Evolutionary conservation across 1,140 invertebrate genomes (phyloP).

Genomic region (Asbolus verrucosus): DNA sequence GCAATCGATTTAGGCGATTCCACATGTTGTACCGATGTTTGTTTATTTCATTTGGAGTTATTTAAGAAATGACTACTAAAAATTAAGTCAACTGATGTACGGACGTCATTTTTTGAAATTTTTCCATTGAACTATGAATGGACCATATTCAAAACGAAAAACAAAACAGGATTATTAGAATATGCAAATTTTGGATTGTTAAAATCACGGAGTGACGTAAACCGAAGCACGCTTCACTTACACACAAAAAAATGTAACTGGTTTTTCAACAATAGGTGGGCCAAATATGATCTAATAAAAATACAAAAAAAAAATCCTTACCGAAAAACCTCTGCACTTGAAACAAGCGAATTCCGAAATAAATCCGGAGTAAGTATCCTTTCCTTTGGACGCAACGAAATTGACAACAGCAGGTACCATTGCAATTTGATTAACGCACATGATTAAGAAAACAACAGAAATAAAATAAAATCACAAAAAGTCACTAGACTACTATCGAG

Average conservation of each 20-base stretch:
- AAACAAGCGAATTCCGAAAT: conserved; percentile 63
- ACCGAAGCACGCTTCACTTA: too few species aligned
- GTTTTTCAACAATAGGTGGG: too few species aligned
- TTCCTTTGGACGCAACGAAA: conserved; percentile 62
- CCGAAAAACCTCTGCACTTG: conserved; percentile 61
- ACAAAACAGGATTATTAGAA: too few species aligned
- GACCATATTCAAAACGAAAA: not conserved
- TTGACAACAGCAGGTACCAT: conserved; percentile 64
- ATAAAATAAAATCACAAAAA: conserved; percentile 7
- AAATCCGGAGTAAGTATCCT: conserved; percentile 62
- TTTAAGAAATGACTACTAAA: not conserved
- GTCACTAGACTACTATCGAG: not conserved
- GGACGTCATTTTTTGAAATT: not conserved
- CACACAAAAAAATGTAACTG: too few species aligned
- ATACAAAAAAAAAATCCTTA: conserved; percentile 49
- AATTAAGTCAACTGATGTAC: not conserved
- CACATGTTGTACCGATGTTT: too few species aligned
- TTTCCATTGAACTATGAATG: too few species aligned
- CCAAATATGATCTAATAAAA: too few species aligned
- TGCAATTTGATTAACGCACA: conserved; percentile 62
- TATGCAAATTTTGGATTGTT: too few species aligned
- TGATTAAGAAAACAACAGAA: conserved; percentile 43
- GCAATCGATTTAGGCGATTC: too few species aligned
- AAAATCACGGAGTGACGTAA: too few species aligned
- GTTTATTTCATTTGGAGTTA: not conserved